Percentiles rank a stretch among this genome's conserved stretches.
Conservation (phyloP, 2,888 invertebrate species). For the Nemapogon koenigi region DNA sequence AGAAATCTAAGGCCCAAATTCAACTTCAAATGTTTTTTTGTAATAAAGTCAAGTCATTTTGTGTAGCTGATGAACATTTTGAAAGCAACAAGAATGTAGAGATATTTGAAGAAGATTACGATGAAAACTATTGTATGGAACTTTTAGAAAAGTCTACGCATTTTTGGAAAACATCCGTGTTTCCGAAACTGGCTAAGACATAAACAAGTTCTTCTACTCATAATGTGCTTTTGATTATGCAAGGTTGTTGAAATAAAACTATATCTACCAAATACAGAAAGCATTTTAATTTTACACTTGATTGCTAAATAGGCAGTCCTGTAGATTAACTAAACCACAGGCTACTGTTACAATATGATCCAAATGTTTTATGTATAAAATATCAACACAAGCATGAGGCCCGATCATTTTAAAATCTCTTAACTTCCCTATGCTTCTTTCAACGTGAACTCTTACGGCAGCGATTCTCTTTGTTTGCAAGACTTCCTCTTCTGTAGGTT, state of each 20-base stretch:
- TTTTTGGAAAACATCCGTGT: background rate
- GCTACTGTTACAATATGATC: conserved; percentile 2
- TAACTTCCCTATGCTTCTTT: conserved; percentile 18
- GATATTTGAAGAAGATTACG: conserved; percentile 12
- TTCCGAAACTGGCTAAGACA: background rate
- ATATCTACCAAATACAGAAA: too few relatives aligned
- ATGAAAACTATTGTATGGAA: conserved; percentile 11
- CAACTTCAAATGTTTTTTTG: conserved; percentile 17
- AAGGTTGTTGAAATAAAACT: too few relatives aligned
- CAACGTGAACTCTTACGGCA: conserved; percentile 18
- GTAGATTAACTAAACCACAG: conserved; percentile 5
- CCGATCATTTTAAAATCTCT: conserved; percentile 19
- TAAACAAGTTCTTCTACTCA: too few relatives aligned
- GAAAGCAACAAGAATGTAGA: conserved; percentile 13
- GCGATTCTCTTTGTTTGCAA: conserved; percentile 19
- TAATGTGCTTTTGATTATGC: too few relatives aligned
- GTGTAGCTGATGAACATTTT: conserved; percentile 17
- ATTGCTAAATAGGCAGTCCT: too few relatives aligned
- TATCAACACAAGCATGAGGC: conserved; percentile 1
- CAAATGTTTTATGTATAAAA: background rate
- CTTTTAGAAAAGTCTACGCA: background rate
- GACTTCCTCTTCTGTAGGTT: conserved; percentile 16
- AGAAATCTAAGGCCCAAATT: conserved; percentile 15
- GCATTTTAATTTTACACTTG: too few relatives aligned
- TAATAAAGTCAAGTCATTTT: conserved; percentile 15